These are phyloP conservation scores for Sarotherodon lohbergeri DNA, from an alignment of 2,113 vertebrate species.

Conservation along the genomic window DNA sequence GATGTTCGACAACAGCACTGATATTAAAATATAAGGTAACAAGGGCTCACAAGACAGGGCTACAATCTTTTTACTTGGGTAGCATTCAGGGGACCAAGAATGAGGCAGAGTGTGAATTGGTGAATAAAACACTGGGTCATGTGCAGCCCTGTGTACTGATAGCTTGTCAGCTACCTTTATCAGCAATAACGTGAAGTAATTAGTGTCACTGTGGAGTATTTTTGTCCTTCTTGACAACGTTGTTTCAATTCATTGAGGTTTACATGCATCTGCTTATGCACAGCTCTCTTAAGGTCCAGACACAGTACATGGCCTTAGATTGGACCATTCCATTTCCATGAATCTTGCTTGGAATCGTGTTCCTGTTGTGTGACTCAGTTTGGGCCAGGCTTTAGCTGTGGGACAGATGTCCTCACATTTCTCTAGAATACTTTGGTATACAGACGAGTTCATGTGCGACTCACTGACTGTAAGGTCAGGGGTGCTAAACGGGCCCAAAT, in stretches of 20 bases:
- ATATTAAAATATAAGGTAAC: neutral
- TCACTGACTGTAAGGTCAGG: neutral
- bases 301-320: neutral
- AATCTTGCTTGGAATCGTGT: neutral
- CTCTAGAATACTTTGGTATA: neutral
- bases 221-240: neutral
- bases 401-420: neutral
- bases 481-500: neutral
- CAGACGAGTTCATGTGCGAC: neutral
- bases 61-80: neutral
- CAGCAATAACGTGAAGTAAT: neutral
- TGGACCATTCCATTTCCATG: neutral
- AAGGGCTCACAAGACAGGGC: neutral
- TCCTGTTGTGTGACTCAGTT: neutral
- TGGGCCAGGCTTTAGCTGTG: neutral
- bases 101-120: neutral
- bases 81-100: neutral
- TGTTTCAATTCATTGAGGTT: neutral
- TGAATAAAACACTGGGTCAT: neutral
- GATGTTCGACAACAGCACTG: neutral
- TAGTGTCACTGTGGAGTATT: neutral
- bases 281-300: neutral
- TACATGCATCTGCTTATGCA: neutral
- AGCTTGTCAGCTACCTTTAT: neutral
- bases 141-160: neutral